Conservation (phyloP, 2,797 vertebrate genomes). For the Galago senegalensis region DNA sequence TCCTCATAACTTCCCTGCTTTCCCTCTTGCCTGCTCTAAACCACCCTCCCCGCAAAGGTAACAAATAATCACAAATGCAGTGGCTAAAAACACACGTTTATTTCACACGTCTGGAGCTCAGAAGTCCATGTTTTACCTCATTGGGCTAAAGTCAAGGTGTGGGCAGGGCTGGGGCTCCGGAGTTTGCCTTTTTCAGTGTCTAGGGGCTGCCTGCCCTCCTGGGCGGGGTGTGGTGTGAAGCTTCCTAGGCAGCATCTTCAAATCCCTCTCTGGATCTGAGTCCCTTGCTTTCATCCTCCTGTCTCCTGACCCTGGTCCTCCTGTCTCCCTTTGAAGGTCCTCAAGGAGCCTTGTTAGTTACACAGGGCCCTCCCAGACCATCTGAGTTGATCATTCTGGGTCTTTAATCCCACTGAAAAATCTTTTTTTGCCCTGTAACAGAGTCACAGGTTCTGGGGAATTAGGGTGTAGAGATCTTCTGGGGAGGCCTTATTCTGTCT, state of each 20-base stretch:
- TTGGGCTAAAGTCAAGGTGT: background rate
- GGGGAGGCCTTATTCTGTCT: background rate
- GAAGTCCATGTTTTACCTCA: background rate
- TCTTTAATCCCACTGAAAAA: background rate
- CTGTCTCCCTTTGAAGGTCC: background rate
- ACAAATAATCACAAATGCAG: background rate
- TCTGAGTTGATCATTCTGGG: background rate
- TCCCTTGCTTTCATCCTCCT: accelerated
- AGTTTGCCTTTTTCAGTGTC: background rate
- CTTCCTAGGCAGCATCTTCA: background rate
- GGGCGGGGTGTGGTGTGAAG: background rate
- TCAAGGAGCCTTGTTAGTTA: too few relatives aligned
- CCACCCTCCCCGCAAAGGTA: background rate
- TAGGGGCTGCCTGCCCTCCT: background rate
- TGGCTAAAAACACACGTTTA: background rate
- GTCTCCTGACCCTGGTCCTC: background rate
- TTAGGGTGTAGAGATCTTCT: accelerated
- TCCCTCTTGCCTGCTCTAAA: too few relatives aligned
- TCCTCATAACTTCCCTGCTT: too few relatives aligned
- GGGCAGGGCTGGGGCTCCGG: background rate
- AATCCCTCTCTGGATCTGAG: background rate
- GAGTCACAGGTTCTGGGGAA: background rate
- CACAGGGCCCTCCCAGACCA: background rate
- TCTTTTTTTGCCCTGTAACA: background rate
- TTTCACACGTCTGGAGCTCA: background rate